Evolutionary conservation across 2,113 vertebrate species (phyloP).

Genomic region (Charina bottae): DNA sequence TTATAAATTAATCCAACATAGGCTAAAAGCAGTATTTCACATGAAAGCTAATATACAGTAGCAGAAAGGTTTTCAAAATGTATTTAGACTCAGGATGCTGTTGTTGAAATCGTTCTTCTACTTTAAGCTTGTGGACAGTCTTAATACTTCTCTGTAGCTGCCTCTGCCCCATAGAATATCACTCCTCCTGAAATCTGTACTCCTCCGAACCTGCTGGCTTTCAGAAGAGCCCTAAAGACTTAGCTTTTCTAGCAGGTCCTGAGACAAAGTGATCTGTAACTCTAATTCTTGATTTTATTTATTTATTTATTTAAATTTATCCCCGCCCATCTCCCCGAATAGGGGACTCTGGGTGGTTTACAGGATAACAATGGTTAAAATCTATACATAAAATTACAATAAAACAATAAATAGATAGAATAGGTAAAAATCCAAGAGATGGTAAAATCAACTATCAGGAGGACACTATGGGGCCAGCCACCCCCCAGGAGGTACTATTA

Average conservation of each 20-base stretch:
- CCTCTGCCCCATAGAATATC: not conserved
- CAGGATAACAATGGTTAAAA: no score
- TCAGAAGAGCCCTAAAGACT: not conserved
- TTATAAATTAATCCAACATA: not conserved
- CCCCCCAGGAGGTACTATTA: no score
- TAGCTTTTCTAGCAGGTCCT: not conserved
- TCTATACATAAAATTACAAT: no score
- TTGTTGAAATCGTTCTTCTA: not conserved
- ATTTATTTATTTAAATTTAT: no score
- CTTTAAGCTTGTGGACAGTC: not conserved
- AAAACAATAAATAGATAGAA: no score
- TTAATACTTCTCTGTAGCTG: not conserved
- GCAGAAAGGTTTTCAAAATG: not conserved
- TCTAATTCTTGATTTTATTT: not conserved
- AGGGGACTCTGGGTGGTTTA: no score
- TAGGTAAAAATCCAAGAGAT: no score
- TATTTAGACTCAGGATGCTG: not conserved
- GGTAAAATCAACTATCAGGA: no score
- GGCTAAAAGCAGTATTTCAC: not conserved
- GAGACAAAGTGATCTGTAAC: not conserved
- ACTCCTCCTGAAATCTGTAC: not conserved
- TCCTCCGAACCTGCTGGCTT: not conserved
- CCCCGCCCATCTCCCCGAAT: no score
- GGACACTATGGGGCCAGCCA: no score
- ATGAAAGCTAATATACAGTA: not conserved